Conservation (phyloP, 1,140 invertebrate species). For the Drosophila punjabiensis region DNA sequence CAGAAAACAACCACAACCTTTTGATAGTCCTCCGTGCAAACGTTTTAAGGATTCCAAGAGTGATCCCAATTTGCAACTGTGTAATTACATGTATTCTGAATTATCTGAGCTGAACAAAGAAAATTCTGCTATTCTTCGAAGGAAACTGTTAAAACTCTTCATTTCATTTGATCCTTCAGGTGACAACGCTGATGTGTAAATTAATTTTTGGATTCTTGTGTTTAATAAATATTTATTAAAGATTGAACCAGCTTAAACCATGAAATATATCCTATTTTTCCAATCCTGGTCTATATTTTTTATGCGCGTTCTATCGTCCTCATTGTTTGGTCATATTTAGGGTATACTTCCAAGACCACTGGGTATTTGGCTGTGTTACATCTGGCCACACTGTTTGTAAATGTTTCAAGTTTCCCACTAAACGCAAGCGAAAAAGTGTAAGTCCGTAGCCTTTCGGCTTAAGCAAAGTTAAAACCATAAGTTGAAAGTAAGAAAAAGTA, state of each 20-base stretch:
- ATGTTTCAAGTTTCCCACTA: slow-evolving; percentile 60
- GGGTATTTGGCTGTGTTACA: background rate
- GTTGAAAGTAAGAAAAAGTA: slow-evolving; percentile 35
- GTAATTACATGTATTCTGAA: slow-evolving; percentile 17
- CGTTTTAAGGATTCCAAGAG: background rate
- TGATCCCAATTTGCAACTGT: slow-evolving; percentile 7
- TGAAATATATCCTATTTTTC: background rate
- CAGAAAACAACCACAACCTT: background rate
- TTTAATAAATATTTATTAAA: background rate
- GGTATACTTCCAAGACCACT: background rate
- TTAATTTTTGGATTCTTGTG: background rate
- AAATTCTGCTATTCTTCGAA: slow-evolving; percentile 5
- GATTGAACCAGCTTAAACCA: too few relatives aligned
- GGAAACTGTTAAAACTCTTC: slow-evolving; percentile 4
- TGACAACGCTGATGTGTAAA: background rate
- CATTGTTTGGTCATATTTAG: slow-evolving; percentile 10
- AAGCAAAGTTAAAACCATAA: slow-evolving; percentile 33
- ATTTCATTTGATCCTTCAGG: slow-evolving; percentile 13
- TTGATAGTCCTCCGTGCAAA: background rate
- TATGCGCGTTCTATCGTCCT: background rate
- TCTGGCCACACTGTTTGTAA: slow-evolving; percentile 43
- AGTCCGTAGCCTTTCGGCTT: slow-evolving; percentile 44
- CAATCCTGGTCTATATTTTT: background rate
- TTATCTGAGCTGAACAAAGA: background rate
- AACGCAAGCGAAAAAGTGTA: slow-evolving; percentile 65